These are phyloP conservation scores for Melanchra persicariae DNA, from an alignment of 2,888 invertebrate species.

Conservation along the genomic window DNA sequence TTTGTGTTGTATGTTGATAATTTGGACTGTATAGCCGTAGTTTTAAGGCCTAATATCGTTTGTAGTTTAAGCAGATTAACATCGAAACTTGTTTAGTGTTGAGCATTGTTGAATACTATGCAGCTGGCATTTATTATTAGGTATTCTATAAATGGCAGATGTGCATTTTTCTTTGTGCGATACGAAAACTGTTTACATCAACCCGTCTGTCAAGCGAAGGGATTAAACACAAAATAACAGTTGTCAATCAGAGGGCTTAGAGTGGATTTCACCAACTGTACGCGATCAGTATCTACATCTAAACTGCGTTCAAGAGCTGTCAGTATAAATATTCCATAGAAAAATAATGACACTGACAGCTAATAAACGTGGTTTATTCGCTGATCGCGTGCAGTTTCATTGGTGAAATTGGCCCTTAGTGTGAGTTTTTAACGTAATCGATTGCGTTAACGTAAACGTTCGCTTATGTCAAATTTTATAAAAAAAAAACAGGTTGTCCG, in stretches of 20 bases:
- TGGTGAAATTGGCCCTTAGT: too few species aligned
- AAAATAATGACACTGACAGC: too few species aligned
- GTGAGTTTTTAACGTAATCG: too few species aligned
- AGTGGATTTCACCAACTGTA: too few species aligned
- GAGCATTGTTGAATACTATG: constrained; percentile 10
- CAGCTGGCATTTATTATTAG: constrained; percentile 7
- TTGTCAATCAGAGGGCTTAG: not conserved
- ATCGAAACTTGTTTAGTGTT: constrained; percentile 11
- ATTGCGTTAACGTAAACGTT: too few species aligned
- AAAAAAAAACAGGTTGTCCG: too few species aligned
- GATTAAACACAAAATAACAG: constrained; percentile 1
- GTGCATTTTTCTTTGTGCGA: constrained; percentile 5
- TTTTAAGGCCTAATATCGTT: not conserved
- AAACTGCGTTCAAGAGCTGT: too few species aligned
- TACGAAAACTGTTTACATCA: not conserved
- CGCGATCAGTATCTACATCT: too few species aligned
- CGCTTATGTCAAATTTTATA: too few species aligned
- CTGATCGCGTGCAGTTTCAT: too few species aligned
- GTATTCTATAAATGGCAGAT: constrained; percentile 13
- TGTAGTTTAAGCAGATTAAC: constrained; percentile 4
- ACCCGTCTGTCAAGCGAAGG: not conserved
- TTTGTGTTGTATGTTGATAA: not conserved
- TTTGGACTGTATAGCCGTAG: not conserved
- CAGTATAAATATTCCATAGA: too few species aligned
- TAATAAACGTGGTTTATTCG: too few species aligned